Conservation (phyloP, 2,113 vertebrate genomes). For the Sylvia atricapilla region DNA sequence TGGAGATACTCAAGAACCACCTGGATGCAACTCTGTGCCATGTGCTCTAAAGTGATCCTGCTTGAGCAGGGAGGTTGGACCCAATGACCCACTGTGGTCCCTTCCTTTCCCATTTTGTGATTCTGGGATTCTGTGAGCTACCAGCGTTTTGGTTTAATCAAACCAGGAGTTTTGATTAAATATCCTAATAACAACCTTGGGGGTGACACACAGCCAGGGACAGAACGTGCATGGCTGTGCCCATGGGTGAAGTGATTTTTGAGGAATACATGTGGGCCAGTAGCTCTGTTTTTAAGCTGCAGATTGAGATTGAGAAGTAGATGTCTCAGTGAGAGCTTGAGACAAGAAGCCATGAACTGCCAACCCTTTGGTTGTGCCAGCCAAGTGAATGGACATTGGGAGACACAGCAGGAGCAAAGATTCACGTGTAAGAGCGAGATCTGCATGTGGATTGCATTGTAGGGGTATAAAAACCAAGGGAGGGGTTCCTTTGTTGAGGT, state of each 20-base stretch:
- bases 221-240: not conserved
- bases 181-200: rapidly evolving
- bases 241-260: not conserved
- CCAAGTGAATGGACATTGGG: not conserved
- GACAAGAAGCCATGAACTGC: not conserved
- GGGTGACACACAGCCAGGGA: not conserved
- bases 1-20: not conserved
- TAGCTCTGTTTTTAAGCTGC: not conserved
- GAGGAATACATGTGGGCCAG: not conserved
- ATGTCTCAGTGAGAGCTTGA: not conserved
- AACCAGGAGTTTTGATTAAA: not conserved
- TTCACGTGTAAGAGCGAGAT: not conserved
- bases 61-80: not conserved
- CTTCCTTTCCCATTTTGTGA: not conserved
- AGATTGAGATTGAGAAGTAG: not conserved
- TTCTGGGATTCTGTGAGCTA: not conserved
- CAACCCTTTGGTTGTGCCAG: not conserved
- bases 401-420: not conserved
- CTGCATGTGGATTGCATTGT: not conserved
- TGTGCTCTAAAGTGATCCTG: not conserved
- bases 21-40: not conserved
- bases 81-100: rapidly evolving
- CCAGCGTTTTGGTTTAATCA: not conserved
- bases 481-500: not conserved
- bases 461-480: not conserved